Evolutionary conservation across 2,797 vertebrate species (phyloP), one percentile per base, ranked within the genome.

Genomic region (Myotis myotis): DNA sequence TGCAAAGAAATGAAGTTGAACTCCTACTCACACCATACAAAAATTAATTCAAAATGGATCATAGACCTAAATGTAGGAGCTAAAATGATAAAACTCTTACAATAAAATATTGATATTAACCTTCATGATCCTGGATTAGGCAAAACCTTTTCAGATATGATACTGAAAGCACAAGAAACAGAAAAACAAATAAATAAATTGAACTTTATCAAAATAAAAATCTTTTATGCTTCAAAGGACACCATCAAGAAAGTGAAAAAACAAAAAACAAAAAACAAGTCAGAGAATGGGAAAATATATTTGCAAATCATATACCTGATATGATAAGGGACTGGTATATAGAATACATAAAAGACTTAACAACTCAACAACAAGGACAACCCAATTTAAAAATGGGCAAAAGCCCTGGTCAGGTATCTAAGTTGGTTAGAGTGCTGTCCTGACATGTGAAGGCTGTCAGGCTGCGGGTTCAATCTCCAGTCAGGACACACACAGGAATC

Each of bases 181-280:
- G 83, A 47, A 47, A 60, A 57, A 72, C 5, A 84, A 53, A 72
- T 16, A 80, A 44, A 85, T 20, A 80, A 60, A 71, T 0, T 78
- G 36, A n/a, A 88, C 23, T 53, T 87, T 70, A 64, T 41, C 33
- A 83, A 30, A 76, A 70, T 72, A 64, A 6, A 62, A 95, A 76
- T 74, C 4, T 51, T 51, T 33, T 82, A 16, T 16, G 36, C 53
- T 88, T 66, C 53, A 83, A 83, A 88, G 36, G 79, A 78, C 23
- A 95, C 30, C 44, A 89, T 60, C 55, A 89, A 89, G 30, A 74
- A 84, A 89, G 47, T 64, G n/a, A 81, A 64, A 93, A 75, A 12
- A 12, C 47, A n/a, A 64, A 93, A 75, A n/a, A 88, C 9, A 88
- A n/a, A n/a, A n/a, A n/a, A n/a, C n/a, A n/a, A 91, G 25, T 70